A percentile compares a stretch with the other conserved stretches of the same genome.
Evolutionary conservation across 2,888 invertebrate genomes (phyloP).

Genomic region (Acleris literana): DNA sequence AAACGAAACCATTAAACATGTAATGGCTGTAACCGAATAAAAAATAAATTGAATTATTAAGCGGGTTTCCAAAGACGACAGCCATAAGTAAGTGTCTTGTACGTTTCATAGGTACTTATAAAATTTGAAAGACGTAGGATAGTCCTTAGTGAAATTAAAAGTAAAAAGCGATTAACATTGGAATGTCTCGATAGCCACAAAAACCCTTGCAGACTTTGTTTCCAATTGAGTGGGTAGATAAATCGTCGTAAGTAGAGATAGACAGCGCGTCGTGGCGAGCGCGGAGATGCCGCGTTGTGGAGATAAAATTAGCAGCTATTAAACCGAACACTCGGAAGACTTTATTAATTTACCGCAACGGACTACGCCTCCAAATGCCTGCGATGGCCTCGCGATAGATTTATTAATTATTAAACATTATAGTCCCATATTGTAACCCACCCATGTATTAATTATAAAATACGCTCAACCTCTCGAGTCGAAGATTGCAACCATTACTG

Average conservation of each 20-base stretch:
- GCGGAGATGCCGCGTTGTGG: constrained; percentile 63
- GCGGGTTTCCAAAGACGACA: constrained; percentile 43
- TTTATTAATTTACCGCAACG: constrained; percentile 78
- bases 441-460: constrained; percentile 37
- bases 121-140: background rate
- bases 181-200: background rate
- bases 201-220: constrained; percentile 34
- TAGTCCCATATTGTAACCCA: constrained; percentile 42
- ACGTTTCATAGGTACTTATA: background rate
- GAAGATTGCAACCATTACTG: constrained; percentile 34
- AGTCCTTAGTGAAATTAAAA: too few relatives aligned
- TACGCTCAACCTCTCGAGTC: constrained; percentile 33
- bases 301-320: constrained; percentile 80
- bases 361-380: constrained; percentile 71
- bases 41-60: constrained; percentile 55
- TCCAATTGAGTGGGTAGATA: constrained; percentile 11
- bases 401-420: constrained; percentile 73
- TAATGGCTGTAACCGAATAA: constrained; percentile 50
- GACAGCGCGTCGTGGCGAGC: constrained; percentile 42
- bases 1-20: constrained; percentile 54
- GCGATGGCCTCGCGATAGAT: constrained; percentile 72
- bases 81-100: constrained; percentile 5
- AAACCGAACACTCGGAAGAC: constrained; percentile 78
- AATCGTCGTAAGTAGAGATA: constrained; percentile 15
- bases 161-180: background rate